Base-by-base conservation (phyloP, 2,888 invertebrate species). In the Drosophila cognata region DNA sequence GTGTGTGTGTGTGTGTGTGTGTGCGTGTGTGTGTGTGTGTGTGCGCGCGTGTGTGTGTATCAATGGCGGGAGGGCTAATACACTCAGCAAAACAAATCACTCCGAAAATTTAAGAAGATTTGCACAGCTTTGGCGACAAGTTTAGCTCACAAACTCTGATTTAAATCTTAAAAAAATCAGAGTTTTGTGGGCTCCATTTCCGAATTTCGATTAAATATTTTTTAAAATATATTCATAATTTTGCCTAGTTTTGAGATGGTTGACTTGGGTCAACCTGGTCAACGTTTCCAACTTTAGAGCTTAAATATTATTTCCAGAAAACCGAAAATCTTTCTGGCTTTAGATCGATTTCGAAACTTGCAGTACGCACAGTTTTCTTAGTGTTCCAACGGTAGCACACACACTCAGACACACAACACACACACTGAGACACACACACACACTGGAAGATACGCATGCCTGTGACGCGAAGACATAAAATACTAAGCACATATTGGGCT, bases 401-500 rank as follows among this genome's bases (percentile, higher is more conserved):
- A 38, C 43, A 16, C 2, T 11, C 48, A 48, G 28, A 38, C n/a
- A 61, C 53, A 53, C 46, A 18, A 18, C 29, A 51, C 38, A 50
- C 38, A 41, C 21, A 33, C 48, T 31, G 43, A 43, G 21, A 28
- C 5, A 31, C 21, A 48, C 16, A 59, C 46, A 35, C 58, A 48
- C 58, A 5, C 3, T 33, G 11, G 58, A 38, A 52, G 55, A 43
- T 29, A 65, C 36, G 35, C 18, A 58, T 52, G 53, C 52, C 8
- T 29, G 13, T 18, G 53, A 36, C 33, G 62, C 43, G 38, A 56
- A 65, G 71, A 69, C 79, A 79, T 76, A 61, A 77, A 79, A 74
- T 74, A 66, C 55, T 61, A 61, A 68, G 61, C 70, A 74, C 76
- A 80, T 82, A 70, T 82, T 53, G 56, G 57, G 56, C 18, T 38